Conservation (phyloP, 2,888 invertebrate species). For the Lathronympha strigana region DNA sequence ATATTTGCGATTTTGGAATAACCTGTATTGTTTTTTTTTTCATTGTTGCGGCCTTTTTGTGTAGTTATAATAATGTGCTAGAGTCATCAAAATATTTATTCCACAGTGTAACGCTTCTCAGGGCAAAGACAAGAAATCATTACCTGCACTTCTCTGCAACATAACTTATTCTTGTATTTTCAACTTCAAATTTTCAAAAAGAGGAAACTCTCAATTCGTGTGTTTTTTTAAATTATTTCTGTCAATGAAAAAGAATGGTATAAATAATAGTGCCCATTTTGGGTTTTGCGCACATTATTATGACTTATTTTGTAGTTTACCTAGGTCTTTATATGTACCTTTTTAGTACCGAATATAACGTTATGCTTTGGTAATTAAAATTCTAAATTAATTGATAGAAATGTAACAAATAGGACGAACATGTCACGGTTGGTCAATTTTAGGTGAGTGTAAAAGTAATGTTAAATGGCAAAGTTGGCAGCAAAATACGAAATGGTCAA, state of each 20-base stretch:
- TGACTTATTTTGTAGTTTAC: background rate
- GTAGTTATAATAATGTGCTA: background rate
- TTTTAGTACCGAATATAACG: background rate
- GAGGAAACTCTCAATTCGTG: too few species aligned
- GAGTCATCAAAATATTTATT: background rate
- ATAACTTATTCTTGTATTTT: too few species aligned
- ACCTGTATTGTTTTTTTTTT: slow-evolving; percentile 50
- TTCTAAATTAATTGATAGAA: slow-evolving; percentile 70
- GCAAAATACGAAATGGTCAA: background rate
- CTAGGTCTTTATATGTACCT: too few species aligned
- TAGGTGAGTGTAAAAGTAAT: slow-evolving; percentile 55
- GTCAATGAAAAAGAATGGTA: too few species aligned
- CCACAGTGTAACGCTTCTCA: background rate
- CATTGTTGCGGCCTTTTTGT: too few species aligned
- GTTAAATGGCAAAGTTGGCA: slow-evolving; percentile 31
- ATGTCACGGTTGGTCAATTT: slow-evolving; percentile 68
- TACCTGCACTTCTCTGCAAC: too few species aligned
- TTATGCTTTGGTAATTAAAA: slow-evolving; percentile 50
- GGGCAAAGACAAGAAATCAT: background rate
- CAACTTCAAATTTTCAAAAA: too few species aligned
- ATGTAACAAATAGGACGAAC: slow-evolving; percentile 46
- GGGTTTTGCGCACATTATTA: background rate
- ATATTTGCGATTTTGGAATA: slow-evolving; percentile 44
- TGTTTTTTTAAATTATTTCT: too few species aligned
- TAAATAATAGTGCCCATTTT: background rate